phyloP scores from a whole-genome alignment of 1,140 invertebrate species.

The Pachyrhynchus sulphureomaculatus region DNA sequence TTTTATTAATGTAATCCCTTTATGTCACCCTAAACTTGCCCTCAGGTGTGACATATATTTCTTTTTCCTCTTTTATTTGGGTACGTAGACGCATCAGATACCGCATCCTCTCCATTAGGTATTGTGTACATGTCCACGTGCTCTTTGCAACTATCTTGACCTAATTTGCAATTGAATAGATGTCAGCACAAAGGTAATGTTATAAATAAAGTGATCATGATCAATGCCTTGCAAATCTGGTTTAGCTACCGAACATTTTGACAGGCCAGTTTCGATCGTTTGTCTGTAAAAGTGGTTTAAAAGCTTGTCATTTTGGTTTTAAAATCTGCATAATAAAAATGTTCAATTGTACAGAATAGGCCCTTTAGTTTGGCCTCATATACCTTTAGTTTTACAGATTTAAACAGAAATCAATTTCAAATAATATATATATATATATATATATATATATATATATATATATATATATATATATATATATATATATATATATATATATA shows the following conservation, averaged over 20 bases:
- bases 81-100: constrained; percentile 23
- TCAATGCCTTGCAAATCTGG: constrained; percentile 30
- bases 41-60: constrained; percentile 30
- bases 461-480: no score
- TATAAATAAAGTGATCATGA: constrained; percentile 41
- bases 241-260: constrained; percentile 29
- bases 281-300: constrained; percentile 19
- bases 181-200: constrained; percentile 33
- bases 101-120: constrained; percentile 22
- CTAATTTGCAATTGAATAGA: constrained; percentile 38
- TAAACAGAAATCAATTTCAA: no score
- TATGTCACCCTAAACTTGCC: constrained; percentile 17
- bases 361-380: no score
- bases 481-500: no score
- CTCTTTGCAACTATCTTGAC: constrained; percentile 20
- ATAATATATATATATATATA: no score
- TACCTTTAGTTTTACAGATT: no score
- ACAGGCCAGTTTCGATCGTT: constrained; percentile 9
- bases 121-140: constrained; percentile 32
- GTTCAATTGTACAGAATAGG: neutral
- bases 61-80: constrained; percentile 16
- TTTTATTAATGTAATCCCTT: neutral
- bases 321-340: neutral
- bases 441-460: no score
- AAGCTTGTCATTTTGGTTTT: neutral